These are phyloP conservation scores for Xenopus laevis DNA, from an alignment of 2,113 vertebrate species.

Conservation along the genomic window DNA sequence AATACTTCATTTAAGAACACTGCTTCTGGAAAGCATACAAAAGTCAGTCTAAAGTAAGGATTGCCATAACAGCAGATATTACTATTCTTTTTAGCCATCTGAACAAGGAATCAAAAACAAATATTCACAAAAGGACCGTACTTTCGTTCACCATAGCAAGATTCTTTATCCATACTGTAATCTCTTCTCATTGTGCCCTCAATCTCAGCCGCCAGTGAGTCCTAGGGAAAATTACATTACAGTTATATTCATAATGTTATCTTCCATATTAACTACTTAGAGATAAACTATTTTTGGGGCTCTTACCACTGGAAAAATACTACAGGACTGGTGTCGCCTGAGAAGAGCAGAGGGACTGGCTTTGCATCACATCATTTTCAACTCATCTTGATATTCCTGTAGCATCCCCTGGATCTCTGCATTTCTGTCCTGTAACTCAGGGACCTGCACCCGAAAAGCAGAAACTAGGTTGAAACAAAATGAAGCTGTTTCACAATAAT, in stretches of 20 bases:
- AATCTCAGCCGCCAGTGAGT: slow-evolving; percentile 94
- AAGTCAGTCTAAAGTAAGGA: too few relatives aligned
- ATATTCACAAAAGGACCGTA: slow-evolving; percentile 53
- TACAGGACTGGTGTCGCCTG: slow-evolving; percentile 65
- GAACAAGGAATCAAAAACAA: too few relatives aligned
- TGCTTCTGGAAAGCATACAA: too few relatives aligned
- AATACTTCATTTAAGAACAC: too few relatives aligned
- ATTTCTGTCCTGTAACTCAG: slow-evolving; percentile 87
- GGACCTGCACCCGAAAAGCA: slow-evolving; percentile 68
- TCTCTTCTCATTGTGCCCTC: slow-evolving; percentile 91
- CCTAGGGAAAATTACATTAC: slow-evolving; percentile 59
- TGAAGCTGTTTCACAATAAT: too few relatives aligned
- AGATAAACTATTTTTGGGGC: neutral
- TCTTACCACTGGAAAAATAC: slow-evolving; percentile 82
- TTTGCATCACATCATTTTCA: slow-evolving; percentile 80
- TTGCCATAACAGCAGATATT: too few relatives aligned
- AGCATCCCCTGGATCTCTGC: slow-evolving; percentile 89
- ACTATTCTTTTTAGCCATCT: too few relatives aligned
- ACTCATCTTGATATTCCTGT: slow-evolving; percentile 92
- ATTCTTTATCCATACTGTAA: slow-evolving; percentile 77
- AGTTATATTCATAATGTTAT: too few relatives aligned
- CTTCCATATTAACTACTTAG: neutral
- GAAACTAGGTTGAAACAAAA: too few relatives aligned
- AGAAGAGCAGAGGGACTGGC: slow-evolving; percentile 69
- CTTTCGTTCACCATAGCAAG: slow-evolving; percentile 79